These are phyloP conservation scores for Amphiprion percula DNA, from an alignment of 2,113 vertebrate species.

Conservation along the genomic window DNA sequence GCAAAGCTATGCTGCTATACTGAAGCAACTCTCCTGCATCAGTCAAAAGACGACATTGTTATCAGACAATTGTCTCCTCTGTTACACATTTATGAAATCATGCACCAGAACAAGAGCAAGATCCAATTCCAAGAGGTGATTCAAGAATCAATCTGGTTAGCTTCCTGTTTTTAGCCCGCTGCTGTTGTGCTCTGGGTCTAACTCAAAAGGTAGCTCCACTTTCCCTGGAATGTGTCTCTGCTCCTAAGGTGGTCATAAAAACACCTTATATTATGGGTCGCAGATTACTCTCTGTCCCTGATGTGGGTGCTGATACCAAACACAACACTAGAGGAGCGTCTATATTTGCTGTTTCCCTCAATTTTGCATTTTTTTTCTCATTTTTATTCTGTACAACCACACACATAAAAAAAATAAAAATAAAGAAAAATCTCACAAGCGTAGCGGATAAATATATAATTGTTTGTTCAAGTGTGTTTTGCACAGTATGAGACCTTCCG, in stretches of 20 bases:
- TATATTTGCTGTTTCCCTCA: conserved; percentile 63
- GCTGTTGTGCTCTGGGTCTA: conserved; percentile 40
- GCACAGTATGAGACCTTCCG: conserved; percentile 85
- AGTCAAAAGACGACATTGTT: conserved; percentile 61
- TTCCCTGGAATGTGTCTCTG: conserved; percentile 68
- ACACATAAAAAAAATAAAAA: conserved; percentile 43
- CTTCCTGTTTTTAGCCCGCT: conserved; percentile 74
- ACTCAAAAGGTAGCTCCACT: conserved; percentile 60
- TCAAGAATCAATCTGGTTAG: conserved; percentile 77
- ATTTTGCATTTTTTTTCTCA: conserved; percentile 60
- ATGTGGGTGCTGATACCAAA: conserved; percentile 64
- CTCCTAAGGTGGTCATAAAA: conserved; percentile 76
- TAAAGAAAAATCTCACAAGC: conserved; percentile 78
- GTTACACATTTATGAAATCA: conserved; percentile 67
- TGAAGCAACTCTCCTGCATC: conserved; percentile 39
- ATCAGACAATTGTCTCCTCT: conserved; percentile 57
- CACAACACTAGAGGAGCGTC: conserved; percentile 66
- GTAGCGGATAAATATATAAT: conserved; percentile 87
- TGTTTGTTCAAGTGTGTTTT: conserved; percentile 87
- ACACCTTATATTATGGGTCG: conserved; percentile 82
- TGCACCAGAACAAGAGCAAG: conserved; percentile 56
- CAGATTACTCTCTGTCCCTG: conserved; percentile 70
- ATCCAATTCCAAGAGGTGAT: conserved; percentile 72
- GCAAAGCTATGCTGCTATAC: conserved; percentile 1
- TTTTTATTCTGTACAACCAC: conserved; percentile 47